These are phyloP conservation scores for Tragelaphus scriptus DNA, from an alignment of 2,113 vertebrate species.

Conservation along the genomic window DNA sequence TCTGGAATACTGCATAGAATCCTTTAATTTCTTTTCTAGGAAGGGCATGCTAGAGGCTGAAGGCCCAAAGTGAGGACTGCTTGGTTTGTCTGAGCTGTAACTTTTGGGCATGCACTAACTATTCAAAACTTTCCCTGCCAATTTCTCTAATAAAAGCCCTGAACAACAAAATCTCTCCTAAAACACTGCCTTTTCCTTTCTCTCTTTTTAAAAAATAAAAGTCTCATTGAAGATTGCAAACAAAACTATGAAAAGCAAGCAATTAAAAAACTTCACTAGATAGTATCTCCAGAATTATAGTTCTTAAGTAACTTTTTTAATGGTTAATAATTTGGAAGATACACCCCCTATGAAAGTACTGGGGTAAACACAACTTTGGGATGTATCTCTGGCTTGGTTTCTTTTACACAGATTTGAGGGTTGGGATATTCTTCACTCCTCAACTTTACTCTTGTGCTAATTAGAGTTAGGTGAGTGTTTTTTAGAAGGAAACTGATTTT, in stretches of 20 bases:
- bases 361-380: not conserved
- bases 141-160: not conserved
- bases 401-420: not conserved
- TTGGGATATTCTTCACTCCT: not conserved
- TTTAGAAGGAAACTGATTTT: not conserved
- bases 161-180: not conserved
- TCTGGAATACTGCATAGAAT: not conserved
- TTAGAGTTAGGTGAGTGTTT: not conserved
- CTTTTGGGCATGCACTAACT: not conserved
- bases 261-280: not conserved
- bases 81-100: not conserved
- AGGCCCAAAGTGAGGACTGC: not conserved
- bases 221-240: not conserved
- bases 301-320: not conserved
- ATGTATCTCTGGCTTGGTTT: not conserved
- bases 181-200: not conserved
- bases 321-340: not conserved
- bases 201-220: not conserved
- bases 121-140: not conserved
- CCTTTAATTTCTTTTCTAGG: not conserved
- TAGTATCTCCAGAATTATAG: not conserved
- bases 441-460: not conserved
- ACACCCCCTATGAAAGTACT: not conserved
- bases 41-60: not conserved
- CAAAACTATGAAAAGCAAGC: slow-evolving; percentile 17